phyloP scores from a whole-genome alignment of 2,797 vertebrate genomes.

The Chaenodraco wilsoni region DNA sequence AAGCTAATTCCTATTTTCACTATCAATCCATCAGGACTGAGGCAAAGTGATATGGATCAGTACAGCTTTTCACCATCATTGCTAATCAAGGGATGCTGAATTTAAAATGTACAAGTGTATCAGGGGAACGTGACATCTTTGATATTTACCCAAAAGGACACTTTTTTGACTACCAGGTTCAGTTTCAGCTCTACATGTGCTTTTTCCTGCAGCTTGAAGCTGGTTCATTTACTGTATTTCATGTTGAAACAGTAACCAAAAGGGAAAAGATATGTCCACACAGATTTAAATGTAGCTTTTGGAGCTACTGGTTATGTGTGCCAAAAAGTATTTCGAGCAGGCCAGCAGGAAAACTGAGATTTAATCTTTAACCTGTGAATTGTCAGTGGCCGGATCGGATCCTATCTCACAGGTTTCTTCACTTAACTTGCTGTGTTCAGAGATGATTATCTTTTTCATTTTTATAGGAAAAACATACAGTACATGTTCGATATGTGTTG shows the following conservation, averaged over 20 bases:
- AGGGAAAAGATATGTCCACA: neutral
- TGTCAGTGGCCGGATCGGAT: neutral
- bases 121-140: neutral
- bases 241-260: neutral
- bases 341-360: slow-evolving; percentile 9
- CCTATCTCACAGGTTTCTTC: neutral
- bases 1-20: too few species aligned
- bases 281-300: neutral
- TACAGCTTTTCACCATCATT: neutral
- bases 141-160: neutral
- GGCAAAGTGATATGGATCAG: neutral
- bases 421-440: neutral
- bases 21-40: neutral
- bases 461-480: neutral
- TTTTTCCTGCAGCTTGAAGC: neutral
- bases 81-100: neutral
- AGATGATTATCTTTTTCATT: neutral
- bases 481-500: slow-evolving; percentile 1
- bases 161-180: neutral
- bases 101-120: neutral
- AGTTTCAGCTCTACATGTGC: neutral
- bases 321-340: neutral
- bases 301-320: neutral
- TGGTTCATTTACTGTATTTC: neutral
- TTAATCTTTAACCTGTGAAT: neutral